Base-by-base conservation (phyloP, 2,113 vertebrate genomes). In the Myiozetetes cayanensis region DNA sequence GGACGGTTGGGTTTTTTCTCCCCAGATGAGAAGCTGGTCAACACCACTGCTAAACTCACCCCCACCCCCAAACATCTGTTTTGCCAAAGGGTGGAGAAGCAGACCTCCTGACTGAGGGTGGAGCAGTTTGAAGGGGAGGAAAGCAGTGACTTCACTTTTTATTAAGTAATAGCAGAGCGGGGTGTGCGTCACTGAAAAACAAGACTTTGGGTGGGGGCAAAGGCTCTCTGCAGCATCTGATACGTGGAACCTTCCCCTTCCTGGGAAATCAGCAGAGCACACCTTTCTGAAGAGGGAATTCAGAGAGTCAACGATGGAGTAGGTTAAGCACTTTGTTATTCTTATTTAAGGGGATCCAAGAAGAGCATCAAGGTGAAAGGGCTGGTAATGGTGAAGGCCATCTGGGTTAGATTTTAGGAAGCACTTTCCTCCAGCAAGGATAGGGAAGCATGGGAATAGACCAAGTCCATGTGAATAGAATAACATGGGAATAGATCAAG, bases 1-100 rank as follows among this genome's bases (percentile, higher is more conserved):
- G 27, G 23, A 70, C 41, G 46, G 56, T 63, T 90, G 35, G 9
- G n/a, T 74, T 72, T 68, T 79, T 72, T 50, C 37, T 65, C n/a
- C 49, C 71, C 31, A 71, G 47, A 89, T 78, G 78, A 89, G 67
- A 79, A 59, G 61, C 68, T 86, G 84, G 58, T 68, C 59, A 74
- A 46, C 89, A 90, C 46, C 85, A 62, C 7, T 75, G 33, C 90
- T 84, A 70, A 81, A 39, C 65, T 93, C 89, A 90, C 43, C 67
- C 97, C 94, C 74, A 20, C 93, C 88, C 96, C 95, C 59, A 39
- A 97, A 93, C 91, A 95, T 94, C 95, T 97, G 85, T 92, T 90
- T 87, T 90, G 90, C 96, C 92, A 94, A 93, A 91, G 94, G 95
- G 95, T 97, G 96, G 96, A 75, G 94, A 53, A 78, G 87, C 80